phyloP scores from a whole-genome alignment of 1,140 invertebrate species.

The Parapsyche elsis region DNA sequence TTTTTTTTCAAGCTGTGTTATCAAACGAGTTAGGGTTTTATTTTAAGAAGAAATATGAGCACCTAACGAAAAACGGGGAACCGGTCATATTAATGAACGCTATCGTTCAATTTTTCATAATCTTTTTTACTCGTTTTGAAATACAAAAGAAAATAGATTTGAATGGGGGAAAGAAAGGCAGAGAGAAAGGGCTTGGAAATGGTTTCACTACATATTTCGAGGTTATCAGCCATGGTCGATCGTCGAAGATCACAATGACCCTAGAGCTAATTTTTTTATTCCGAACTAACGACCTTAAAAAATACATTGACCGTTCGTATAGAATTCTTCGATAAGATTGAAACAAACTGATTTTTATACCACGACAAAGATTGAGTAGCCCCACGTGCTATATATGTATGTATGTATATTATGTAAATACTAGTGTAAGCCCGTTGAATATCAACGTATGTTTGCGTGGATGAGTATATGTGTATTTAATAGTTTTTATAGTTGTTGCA shows the following conservation, averaged over 20 bases:
- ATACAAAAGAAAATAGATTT: not conserved
- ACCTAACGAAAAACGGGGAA: not conserved
- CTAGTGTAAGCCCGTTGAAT: too few species aligned
- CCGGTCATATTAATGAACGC: not conserved
- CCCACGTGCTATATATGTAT: too few species aligned
- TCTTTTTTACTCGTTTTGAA: not conserved
- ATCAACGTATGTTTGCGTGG: too few species aligned
- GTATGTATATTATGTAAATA: too few species aligned
- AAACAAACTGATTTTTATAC: too few species aligned
- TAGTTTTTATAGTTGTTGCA: too few species aligned
- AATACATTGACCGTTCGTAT: too few species aligned
- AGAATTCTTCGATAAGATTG: too few species aligned
- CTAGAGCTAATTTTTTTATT: not conserved
- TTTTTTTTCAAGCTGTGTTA: not conserved
- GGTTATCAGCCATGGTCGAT: not conserved
- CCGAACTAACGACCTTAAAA: too few species aligned
- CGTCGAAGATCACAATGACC: not conserved
- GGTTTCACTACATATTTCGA: not conserved
- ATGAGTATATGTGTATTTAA: too few species aligned
- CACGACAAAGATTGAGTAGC: too few species aligned
- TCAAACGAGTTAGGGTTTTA: not conserved
- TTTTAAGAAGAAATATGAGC: conserved; percentile 28
- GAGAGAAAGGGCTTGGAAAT: not conserved
- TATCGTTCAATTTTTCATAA: conserved; percentile 23
- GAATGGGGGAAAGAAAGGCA: not conserved